phyloP scores from a whole-genome alignment of 2,888 invertebrate genomes.

The Drosophila fungiperda region DNA sequence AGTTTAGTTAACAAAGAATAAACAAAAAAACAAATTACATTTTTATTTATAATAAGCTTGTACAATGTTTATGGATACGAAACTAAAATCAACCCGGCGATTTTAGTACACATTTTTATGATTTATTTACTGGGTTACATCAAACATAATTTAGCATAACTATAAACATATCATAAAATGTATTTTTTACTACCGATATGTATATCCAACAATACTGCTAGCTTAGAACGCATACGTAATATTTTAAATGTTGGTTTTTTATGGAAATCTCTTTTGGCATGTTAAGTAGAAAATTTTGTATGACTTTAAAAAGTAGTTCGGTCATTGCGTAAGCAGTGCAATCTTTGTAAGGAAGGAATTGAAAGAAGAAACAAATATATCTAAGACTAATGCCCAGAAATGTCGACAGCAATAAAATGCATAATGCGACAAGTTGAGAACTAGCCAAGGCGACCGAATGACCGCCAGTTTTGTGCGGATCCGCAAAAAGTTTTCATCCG shows the following conservation, averaged over 20 bases:
- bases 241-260: background rate
- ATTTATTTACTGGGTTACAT: background rate
- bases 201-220: background rate
- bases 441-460: slow-evolving; percentile 68
- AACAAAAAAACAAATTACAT: background rate
- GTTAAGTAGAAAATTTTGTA: background rate
- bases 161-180: background rate
- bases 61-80: slow-evolving; percentile 3
- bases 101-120: background rate
- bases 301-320: slow-evolving; percentile 4
- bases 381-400: slow-evolving; percentile 64
- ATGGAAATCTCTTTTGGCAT: background rate
- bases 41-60: background rate
- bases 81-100: background rate
- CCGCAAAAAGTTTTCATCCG: slow-evolving; percentile 46
- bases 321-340: slow-evolving; percentile 5
- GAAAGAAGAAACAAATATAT: slow-evolving; percentile 29
- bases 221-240: background rate
- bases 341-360: slow-evolving; percentile 30
- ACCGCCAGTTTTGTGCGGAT: slow-evolving; percentile 59
- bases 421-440: slow-evolving; percentile 79
- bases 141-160: background rate
- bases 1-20: background rate
- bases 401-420: slow-evolving; percentile 73
- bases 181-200: background rate